These are phyloP conservation scores for Trogon surrucura DNA, from an alignment of 2,113 vertebrate species.

Conservation along the genomic window DNA sequence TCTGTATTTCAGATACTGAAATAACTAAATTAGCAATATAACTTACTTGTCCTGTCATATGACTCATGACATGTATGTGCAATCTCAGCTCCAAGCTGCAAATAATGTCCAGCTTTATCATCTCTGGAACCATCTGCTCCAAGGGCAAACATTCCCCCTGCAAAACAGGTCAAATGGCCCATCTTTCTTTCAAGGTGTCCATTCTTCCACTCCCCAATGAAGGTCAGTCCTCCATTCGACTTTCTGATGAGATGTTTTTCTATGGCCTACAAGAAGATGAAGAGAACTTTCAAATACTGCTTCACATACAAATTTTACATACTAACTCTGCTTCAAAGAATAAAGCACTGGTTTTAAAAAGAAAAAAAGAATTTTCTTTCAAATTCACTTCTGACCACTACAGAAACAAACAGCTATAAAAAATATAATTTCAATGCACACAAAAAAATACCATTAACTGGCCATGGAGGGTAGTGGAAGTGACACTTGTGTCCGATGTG, in stretches of 20 bases:
- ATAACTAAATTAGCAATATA: background rate
- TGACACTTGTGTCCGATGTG: too few relatives aligned
- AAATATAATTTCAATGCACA: background rate
- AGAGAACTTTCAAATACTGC: conserved; percentile 16
- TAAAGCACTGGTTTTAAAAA: background rate
- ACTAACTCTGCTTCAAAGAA: background rate
- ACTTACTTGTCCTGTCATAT: conserved; percentile 93
- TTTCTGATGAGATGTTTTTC: conserved; percentile 96
- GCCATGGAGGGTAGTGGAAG: too few relatives aligned
- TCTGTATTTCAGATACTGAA: background rate
- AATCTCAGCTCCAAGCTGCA: conserved; percentile 97
- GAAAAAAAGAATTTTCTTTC: background rate
- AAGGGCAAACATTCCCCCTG: conserved; percentile 96
- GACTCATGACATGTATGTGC: conserved; percentile 98
- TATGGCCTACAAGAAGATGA: conserved; percentile 84
- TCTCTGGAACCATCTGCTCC: conserved; percentile 94
- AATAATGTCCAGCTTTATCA: conserved; percentile 95
- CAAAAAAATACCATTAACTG: background rate
- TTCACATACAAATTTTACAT: background rate
- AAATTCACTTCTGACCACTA: background rate
- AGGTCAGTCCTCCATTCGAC: conserved; percentile 93
- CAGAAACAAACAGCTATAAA: background rate
- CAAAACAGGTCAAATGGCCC: conserved; percentile 98
- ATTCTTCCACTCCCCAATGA: conserved; percentile 98
- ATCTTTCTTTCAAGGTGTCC: conserved; percentile 98